phyloP scores from a whole-genome alignment of 2,113 vertebrate species.

The Corythornis vintsioides region DNA sequence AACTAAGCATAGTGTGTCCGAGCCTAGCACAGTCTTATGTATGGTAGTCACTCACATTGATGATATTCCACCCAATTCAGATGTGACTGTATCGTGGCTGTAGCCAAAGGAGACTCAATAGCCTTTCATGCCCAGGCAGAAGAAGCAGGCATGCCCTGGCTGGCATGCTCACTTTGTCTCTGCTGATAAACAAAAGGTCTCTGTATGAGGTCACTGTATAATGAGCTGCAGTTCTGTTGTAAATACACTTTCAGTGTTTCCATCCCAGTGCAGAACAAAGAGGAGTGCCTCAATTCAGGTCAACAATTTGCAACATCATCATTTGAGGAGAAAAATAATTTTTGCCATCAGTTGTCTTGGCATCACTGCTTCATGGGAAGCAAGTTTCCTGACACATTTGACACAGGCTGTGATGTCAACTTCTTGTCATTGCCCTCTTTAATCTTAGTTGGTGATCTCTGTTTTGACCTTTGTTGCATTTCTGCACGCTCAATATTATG shows the following conservation, averaged over 20 bases:
- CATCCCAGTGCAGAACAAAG: conserved; percentile 80
- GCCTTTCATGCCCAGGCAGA: conserved; percentile 65
- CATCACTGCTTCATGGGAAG: conserved; percentile 49
- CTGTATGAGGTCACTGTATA: conserved; percentile 75
- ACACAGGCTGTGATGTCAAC: conserved; percentile 31
- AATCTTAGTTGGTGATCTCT: conserved; percentile 13
- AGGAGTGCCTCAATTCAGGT: conserved; percentile 76
- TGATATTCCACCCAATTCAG: conserved; percentile 8
- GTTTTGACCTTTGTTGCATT: neutral
- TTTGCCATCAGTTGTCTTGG: conserved; percentile 57
- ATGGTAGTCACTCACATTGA: neutral
- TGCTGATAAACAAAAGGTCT: conserved; percentile 81
- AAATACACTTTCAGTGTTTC: conserved; percentile 81
- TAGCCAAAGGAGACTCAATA: conserved; percentile 60
- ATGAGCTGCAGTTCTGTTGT: conserved; percentile 79
- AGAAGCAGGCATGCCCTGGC: conserved; percentile 59
- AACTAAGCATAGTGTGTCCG: neutral
- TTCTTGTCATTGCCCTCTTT: neutral
- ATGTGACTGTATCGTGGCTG: conserved; percentile 23
- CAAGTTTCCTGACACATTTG: conserved; percentile 21
- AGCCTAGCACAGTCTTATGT: neutral
- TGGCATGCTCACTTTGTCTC: conserved; percentile 72
- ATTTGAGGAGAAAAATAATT: conserved; percentile 74
- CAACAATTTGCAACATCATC: conserved; percentile 72
- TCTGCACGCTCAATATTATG: neutral